Conservation (phyloP, 1,140 invertebrate genomes). For the Nasonia longicornis region DNA sequence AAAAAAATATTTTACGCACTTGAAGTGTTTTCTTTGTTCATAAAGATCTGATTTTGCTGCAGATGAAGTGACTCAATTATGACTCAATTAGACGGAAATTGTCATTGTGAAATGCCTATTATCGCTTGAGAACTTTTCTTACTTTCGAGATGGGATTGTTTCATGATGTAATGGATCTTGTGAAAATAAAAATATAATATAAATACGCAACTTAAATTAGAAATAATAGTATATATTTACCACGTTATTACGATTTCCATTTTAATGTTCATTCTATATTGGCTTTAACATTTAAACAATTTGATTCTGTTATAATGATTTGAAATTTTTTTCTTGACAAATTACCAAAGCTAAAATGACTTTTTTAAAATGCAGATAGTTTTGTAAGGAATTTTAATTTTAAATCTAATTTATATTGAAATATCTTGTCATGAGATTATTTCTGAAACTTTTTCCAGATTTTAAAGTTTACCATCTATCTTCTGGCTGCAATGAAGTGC, state of each 20-base stretch:
- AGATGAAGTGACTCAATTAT: slow-evolving; percentile 12
- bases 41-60: background rate
- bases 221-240: background rate
- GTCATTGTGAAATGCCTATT: slow-evolving; percentile 8
- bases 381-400: too few species aligned
- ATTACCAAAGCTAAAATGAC: too few species aligned
- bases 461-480: too few species aligned
- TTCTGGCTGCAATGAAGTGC: too few species aligned
- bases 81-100: slow-evolving; percentile 6
- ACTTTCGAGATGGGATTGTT: slow-evolving; percentile 15
- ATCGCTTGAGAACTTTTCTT: background rate
- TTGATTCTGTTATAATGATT: too few species aligned
- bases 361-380: too few species aligned
- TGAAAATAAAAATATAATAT: slow-evolving; percentile 6
- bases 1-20: background rate
- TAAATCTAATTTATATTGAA: too few species aligned
- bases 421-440: too few species aligned
- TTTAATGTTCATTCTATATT: background rate
- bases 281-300: too few species aligned
- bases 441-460: too few species aligned
- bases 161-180: slow-evolving; percentile 5
- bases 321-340: too few species aligned
- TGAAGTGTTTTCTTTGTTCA: background rate
- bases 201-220: background rate
- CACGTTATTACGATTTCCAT: background rate